Conservation (phyloP, 2,888 invertebrate species). For the Hemaris fuciformis region DNA sequence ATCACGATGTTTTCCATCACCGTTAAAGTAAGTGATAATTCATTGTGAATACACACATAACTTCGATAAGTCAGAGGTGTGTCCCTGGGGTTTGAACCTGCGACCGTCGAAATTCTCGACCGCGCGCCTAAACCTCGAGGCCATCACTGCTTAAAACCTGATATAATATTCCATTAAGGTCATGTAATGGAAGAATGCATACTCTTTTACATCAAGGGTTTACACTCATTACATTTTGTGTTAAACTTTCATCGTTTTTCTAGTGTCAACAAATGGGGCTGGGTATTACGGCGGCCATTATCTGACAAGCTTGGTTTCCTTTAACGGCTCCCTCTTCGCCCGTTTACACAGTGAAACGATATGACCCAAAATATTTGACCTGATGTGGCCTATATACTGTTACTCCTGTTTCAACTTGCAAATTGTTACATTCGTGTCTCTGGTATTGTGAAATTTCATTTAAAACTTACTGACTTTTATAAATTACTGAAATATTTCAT, state of each 20-base stretch:
- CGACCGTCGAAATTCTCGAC: too few relatives aligned
- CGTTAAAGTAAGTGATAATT: too few relatives aligned
- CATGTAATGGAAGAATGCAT: too few relatives aligned
- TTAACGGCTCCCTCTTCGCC: conserved; percentile 13
- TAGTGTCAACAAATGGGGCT: neutral
- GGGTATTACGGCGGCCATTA: neutral
- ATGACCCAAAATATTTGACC: neutral
- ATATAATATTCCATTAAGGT: too few relatives aligned
- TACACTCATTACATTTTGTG: neutral
- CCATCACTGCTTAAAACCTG: too few relatives aligned
- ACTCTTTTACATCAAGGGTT: too few relatives aligned
- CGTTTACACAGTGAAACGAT: neutral
- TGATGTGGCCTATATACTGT: neutral
- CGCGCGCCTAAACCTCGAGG: too few relatives aligned
- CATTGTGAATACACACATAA: too few relatives aligned
- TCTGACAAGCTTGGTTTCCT: conserved; percentile 7
- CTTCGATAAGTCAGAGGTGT: too few relatives aligned
- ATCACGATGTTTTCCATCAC: too few relatives aligned
- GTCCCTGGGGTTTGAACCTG: too few relatives aligned
- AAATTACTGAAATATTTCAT: too few relatives aligned
- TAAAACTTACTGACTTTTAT: neutral
- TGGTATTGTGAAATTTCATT: neutral
- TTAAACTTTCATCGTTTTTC: neutral
- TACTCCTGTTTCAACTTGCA: neutral
- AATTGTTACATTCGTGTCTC: neutral